Evolutionary conservation across 2,797 vertebrate genomes (phyloP), one percentile per base, ranked within the genome.

Genomic region (Momotus momota): DNA sequence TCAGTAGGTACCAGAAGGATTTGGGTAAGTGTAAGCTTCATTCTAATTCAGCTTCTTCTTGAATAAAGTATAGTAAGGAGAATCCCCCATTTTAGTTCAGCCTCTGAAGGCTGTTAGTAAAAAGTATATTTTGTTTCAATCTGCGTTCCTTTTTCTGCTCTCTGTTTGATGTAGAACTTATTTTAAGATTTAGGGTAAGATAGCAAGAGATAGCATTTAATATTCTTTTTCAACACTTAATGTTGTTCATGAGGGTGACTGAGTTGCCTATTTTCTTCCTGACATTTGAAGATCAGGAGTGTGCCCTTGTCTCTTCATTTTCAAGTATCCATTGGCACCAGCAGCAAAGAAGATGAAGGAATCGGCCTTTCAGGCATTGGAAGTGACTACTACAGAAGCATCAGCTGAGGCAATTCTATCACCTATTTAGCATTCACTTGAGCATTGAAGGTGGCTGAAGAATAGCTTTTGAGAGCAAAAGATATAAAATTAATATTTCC

Each of bases 261-360:
- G 51, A 83, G 45, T 7, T 94, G 70, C 17, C 29, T 86, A 2
- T 90, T 94, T 94, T 93, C 69, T 94, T 96, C 58, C 66, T 94
- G 94, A 90, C 93, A 88, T 93, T 92, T 88, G 70, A 88, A 92
- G 83, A 96, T 96, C 55, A 35, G 48, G 52, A 88, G 12, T 82
- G 26, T 96, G 91, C 83, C 96, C 93, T 96, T 95, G 94, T 95
- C 91, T 96, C 82, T 94, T 95, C 21, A 31, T 91, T 96, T 94
- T 73, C 14, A 7, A 88, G 45, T 90, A 35, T 94, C 48, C 81
- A 35, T 96, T 90, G 93, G 57, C 83, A 87, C 74, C 45, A 80
- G 48, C 33, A 92, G 45, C 55, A 86, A 86, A 93, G 55, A 41
- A 94, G 74, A 86, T 95, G 91, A 96, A 96, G 81, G 91, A 88